phyloP scores from a whole-genome alignment of 2,797 vertebrate genomes.

The Botia kubotai region DNA sequence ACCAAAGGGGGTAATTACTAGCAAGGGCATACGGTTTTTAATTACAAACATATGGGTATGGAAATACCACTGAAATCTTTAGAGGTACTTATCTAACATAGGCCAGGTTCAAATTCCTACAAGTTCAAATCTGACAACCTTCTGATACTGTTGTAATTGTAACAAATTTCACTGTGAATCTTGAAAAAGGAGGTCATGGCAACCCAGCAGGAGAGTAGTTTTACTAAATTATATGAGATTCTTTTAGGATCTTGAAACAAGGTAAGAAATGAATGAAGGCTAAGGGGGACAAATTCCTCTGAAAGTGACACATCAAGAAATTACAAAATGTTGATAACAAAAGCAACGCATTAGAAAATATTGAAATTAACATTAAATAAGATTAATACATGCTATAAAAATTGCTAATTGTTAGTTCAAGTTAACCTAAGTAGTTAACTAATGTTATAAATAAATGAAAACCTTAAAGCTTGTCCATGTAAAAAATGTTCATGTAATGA shows the following conservation, averaged over 20 bases:
- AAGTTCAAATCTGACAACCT: neutral
- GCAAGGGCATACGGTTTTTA: conserved; percentile 51
- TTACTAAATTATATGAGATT: neutral
- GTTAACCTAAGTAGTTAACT: too few species aligned
- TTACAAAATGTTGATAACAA: too few species aligned
- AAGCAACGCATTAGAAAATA: too few species aligned
- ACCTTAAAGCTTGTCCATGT: too few species aligned
- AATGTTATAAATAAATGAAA: too few species aligned
- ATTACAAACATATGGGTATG: conserved; percentile 43
- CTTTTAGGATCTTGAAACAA: neutral
- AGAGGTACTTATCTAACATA: neutral
- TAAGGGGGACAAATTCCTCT: too few species aligned
- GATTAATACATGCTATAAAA: too few species aligned
- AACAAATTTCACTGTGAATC: neutral
- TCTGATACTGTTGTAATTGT: neutral
- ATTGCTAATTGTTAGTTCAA: too few species aligned
- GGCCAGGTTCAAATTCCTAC: neutral
- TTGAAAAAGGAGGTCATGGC: neutral
- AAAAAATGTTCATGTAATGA: too few species aligned
- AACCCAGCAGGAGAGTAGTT: neutral
- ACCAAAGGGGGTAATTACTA: conserved; percentile 56
- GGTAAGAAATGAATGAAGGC: neutral
- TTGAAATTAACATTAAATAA: too few species aligned
- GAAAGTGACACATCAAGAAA: too few species aligned
- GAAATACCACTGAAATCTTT: conserved; percentile 16